Evolutionary conservation across 2,113 vertebrate genomes (phyloP), one percentile per base, ranked within the genome.

Genomic region (Heterocephalus glaber): DNA sequence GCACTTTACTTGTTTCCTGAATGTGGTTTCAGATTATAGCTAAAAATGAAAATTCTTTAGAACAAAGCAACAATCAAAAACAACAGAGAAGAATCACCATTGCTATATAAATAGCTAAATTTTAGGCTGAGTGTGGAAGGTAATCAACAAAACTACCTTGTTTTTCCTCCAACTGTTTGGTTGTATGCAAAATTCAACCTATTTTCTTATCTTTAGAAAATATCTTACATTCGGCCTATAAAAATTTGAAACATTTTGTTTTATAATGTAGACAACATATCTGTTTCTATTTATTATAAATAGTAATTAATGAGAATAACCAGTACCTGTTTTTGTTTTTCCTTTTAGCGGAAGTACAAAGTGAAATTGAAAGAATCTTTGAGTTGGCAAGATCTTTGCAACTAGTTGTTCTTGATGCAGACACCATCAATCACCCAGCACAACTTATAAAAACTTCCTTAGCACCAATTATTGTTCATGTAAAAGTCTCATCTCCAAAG

Each of bases 401-500:
- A 96, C 98, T 99, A 97, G 99, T 99, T 54, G 99, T 99, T 95
- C 98, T 99, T 94, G 99, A 99, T 90, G 99, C 99, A 54, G 99
- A 99, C 98, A 99, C 99, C 41, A 99, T 99, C 97, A 99, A 99
- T 95, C 99, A 99, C 97, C 99, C 99, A 47, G 99, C 99, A 80
- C 99, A 99, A 97, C 99, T 99, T 81, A 99, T 99, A 98, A 99
- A 99, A 99, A 99, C 99, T 16, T 99, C 99, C 58, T 98, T 99
- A 98, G 99, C 99, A 60, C 99, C 99, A 47, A 99, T 99, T 97
- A 99, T 99, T 56, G 99, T 99, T 96, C 99, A 99, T 2, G 99
- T 99, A 35, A 99, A 99, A 98, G 99, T 99, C 94, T 99, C 99
- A 93, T 99, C 99, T 91, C 99, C 99, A 86, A 99, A 99, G 99